Evolutionary conservation across 1,140 invertebrate genomes (phyloP).

Genomic region (Teleopsis dalmanni): DNA sequence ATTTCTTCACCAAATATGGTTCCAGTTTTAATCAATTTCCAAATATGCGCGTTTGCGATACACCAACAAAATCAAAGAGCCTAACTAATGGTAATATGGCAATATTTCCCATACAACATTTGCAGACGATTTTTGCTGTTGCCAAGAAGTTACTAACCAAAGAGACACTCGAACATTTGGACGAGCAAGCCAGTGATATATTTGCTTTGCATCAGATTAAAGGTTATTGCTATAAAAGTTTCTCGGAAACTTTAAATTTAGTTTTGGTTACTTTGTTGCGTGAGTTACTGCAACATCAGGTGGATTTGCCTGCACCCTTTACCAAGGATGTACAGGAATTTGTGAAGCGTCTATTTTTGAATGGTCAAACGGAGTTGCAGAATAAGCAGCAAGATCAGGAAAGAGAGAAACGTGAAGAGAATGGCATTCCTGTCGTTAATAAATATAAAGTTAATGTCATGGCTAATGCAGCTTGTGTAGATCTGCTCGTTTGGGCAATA

Average conservation of each 20-base stretch:
- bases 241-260: conserved; percentile 90
- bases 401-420: conserved; percentile 70
- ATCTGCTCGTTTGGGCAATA: conserved; percentile 95
- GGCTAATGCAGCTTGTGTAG: conserved; percentile 94
- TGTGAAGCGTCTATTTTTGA: conserved; percentile 73
- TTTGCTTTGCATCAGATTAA: conserved; percentile 54
- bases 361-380: conserved; percentile 86
- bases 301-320: conserved; percentile 80
- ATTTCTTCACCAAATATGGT: conserved; percentile 87
- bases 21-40: conserved; percentile 87
- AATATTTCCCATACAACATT: conserved; percentile 62
- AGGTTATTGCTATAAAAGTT: conserved; percentile 65
- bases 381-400: conserved; percentile 75
- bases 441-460: conserved; percentile 93
- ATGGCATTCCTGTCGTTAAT: conserved; percentile 64
- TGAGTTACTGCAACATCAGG: conserved; percentile 84
- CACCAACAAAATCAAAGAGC: conserved; percentile 54
- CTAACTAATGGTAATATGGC: conserved; percentile 37
- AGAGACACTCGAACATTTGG: conserved; percentile 71
- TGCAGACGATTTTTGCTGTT: conserved; percentile 68
- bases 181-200: conserved; percentile 75
- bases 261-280: conserved; percentile 86
- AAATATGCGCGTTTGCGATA: conserved; percentile 62
- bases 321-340: conserved; percentile 80
- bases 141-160: conserved; percentile 86